These are phyloP conservation scores for Florisuga fusca DNA, from an alignment of 2,797 vertebrate species.

Conservation along the genomic window DNA sequence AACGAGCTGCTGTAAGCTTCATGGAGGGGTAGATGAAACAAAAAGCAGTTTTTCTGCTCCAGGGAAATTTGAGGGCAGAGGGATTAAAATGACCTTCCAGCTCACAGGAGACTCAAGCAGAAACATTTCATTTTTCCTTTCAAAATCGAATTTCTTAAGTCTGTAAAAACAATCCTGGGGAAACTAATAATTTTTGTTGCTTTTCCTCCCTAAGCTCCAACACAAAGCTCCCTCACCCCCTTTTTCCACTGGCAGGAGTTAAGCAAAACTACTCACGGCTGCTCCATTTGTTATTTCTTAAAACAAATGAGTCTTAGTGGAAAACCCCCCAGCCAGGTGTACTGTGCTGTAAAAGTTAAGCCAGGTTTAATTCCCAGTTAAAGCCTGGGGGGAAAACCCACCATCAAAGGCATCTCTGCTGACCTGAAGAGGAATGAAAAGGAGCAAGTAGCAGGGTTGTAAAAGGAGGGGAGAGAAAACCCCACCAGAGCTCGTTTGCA, in stretches of 20 bases:
- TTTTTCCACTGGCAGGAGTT: not conserved
- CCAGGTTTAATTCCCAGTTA: slow-evolving; percentile 10
- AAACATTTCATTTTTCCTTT: not conserved
- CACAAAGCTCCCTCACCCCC: not conserved
- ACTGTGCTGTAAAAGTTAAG: not conserved
- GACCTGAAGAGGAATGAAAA: not conserved
- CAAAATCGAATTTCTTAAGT: not conserved
- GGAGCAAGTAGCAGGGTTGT: not conserved
- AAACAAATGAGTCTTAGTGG: not conserved
- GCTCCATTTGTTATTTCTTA: not conserved
- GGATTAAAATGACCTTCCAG: not conserved
- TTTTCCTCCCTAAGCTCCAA: not conserved
- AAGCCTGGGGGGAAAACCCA: not conserved
- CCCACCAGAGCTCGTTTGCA: not conserved
- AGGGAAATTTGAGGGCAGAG: not conserved
- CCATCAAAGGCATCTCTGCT: not conserved
- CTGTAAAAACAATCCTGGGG: not conserved
- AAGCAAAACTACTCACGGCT: not conserved
- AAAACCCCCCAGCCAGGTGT: not conserved
- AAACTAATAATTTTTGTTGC: not conserved
- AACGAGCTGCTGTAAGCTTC: not conserved
- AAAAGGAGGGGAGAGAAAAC: slow-evolving; percentile 18
- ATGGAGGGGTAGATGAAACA: accelerated
- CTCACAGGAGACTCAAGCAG: not conserved
- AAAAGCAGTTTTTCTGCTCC: not conserved